Conservation (phyloP, 2,113 vertebrate species). For the Suncus etruscus region DNA sequence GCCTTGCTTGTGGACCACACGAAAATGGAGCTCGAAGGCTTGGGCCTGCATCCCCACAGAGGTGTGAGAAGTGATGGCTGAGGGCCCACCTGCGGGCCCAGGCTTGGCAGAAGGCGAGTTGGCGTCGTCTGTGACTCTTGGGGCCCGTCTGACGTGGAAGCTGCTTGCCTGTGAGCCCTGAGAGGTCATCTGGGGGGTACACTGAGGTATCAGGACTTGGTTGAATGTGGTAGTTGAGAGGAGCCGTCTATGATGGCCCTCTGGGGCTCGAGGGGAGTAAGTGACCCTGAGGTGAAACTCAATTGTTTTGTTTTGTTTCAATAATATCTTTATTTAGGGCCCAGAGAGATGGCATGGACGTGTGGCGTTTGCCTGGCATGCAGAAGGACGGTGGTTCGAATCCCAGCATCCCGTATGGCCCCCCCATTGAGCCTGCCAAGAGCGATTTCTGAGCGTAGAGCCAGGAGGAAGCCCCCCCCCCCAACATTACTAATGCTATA, state of each 20-base stretch:
- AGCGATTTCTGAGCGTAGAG: too few relatives aligned
- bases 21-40: background rate
- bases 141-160: background rate
- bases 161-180: background rate
- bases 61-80: background rate
- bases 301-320: too few relatives aligned
- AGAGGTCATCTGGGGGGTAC: background rate
- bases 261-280: background rate
- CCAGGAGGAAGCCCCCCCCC: too few relatives aligned
- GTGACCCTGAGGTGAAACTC: too few relatives aligned
- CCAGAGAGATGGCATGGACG: too few relatives aligned
- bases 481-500: too few relatives aligned
- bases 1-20: too few relatives aligned
- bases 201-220: background rate
- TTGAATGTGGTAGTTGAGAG: background rate
- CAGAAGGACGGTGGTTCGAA: too few relatives aligned
- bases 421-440: too few relatives aligned
- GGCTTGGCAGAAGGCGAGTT: background rate
- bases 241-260: background rate
- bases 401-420: too few relatives aligned
- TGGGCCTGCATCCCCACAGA: rapidly evolving
- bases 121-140: background rate
- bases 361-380: too few relatives aligned
- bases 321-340: too few relatives aligned
- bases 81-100: background rate